These are phyloP conservation scores for Chelmon rostratus DNA, from an alignment of 2,797 vertebrate species.

Conservation along the genomic window DNA sequence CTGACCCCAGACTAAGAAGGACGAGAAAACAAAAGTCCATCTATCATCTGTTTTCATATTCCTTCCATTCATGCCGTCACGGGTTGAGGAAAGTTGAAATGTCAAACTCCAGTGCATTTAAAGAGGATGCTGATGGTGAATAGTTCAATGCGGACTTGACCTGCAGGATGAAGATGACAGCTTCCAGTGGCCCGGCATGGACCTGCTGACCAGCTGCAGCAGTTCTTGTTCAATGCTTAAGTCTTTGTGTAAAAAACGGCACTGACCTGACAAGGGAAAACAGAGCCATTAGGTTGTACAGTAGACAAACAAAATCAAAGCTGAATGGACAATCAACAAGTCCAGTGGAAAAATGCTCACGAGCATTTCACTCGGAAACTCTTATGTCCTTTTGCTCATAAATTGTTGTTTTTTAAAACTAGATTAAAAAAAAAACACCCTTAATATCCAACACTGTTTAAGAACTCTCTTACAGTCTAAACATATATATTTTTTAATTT, in stretches of 20 bases:
- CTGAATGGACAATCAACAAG: background rate
- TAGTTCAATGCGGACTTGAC: slow-evolving; percentile 41
- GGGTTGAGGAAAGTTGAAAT: slow-evolving; percentile 41
- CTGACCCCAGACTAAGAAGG: slow-evolving; percentile 8
- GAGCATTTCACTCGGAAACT: background rate
- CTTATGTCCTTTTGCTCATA: background rate
- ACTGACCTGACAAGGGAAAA: slow-evolving; percentile 32
- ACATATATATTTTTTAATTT: background rate
- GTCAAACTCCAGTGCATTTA: slow-evolving; percentile 32
- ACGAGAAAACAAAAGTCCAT: slow-evolving; percentile 41
- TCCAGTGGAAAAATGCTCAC: background rate
- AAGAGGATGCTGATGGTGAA: slow-evolving; percentile 28
- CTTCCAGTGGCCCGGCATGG: slow-evolving; percentile 13
- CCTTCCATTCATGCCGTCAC: slow-evolving; percentile 19
- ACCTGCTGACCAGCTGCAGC: slow-evolving; percentile 25
- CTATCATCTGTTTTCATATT: slow-evolving; percentile 33
- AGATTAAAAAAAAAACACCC: background rate
- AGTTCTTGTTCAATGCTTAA: slow-evolving; percentile 17
- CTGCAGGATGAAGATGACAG: slow-evolving; percentile 50
- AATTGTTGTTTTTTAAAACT: no score
- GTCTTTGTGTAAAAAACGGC: slow-evolving; percentile 38
- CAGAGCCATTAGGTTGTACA: slow-evolving; percentile 12
- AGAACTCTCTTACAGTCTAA: background rate
- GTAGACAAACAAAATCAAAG: background rate
- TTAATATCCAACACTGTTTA: background rate